Conservation (phyloP, 2,797 vertebrate genomes). For the Chelmon rostratus region DNA sequence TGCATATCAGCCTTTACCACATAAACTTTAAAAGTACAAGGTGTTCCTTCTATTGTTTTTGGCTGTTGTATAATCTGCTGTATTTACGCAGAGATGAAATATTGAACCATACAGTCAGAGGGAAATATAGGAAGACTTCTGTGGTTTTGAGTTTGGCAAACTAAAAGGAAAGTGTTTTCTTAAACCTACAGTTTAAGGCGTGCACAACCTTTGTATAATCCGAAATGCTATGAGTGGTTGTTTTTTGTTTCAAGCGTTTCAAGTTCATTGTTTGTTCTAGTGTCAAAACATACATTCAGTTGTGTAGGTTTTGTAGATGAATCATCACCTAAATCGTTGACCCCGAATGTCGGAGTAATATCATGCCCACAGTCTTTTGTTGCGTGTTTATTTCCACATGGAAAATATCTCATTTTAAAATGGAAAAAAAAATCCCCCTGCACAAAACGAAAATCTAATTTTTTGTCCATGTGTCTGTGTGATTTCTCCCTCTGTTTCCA, state of each 20-base stretch:
- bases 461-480: slow-evolving; percentile 57
- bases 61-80: slow-evolving; percentile 11
- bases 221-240: background rate
- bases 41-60: slow-evolving; percentile 44
- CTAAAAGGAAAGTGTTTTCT: slow-evolving; percentile 48
- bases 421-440: background rate
- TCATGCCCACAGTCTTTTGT: background rate
- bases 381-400: slow-evolving; percentile 30
- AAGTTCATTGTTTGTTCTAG: background rate
- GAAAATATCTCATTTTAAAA: slow-evolving; percentile 34
- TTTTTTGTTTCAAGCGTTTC: slow-evolving; percentile 1
- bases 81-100: slow-evolving; percentile 29
- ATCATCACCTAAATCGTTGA: background rate
- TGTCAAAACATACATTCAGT: background rate
- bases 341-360: background rate
- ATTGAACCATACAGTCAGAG: background rate
- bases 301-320: slow-evolving; percentile 1
- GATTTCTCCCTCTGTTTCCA: slow-evolving; percentile 81
- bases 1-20: slow-evolving; percentile 35
- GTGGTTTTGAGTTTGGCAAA: slow-evolving; percentile 53
- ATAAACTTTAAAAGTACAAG: slow-evolving; percentile 53
- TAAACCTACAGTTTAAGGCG: background rate
- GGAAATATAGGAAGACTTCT: slow-evolving; percentile 18
- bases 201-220: background rate
- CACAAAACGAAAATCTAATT: slow-evolving; percentile 35